Conservation (phyloP, 1,140 invertebrate species). For the Drosophila grimshawi region DNA sequence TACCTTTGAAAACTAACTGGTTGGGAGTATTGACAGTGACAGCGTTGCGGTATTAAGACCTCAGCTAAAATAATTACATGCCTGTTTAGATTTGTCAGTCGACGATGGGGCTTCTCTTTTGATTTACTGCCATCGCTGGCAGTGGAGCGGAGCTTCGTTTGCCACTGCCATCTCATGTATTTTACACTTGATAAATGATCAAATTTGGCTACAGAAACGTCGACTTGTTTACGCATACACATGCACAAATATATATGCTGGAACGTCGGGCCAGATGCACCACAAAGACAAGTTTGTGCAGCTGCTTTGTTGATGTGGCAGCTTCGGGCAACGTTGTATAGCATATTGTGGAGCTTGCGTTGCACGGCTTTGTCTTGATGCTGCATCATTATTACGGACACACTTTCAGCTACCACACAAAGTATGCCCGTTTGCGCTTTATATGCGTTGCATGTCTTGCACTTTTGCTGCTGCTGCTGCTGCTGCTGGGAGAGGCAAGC, state of each 20-base stretch:
- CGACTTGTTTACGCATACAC: slow-evolving; percentile 41
- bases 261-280: not conserved
- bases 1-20: slow-evolving; percentile 70
- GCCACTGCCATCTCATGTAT: slow-evolving; percentile 61
- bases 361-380: slow-evolving; percentile 59
- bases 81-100: slow-evolving; percentile 81
- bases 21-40: slow-evolving; percentile 61
- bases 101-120: slow-evolving; percentile 38
- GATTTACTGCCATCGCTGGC: slow-evolving; percentile 39
- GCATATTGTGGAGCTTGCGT: slow-evolving; percentile 38
- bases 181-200: slow-evolving; percentile 82
- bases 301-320: slow-evolving; percentile 44
- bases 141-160: slow-evolving; percentile 11
- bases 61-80: slow-evolving; percentile 82
- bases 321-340: slow-evolving; percentile 15
- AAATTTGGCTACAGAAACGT: slow-evolving; percentile 72
- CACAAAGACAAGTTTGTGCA: slow-evolving; percentile 35
- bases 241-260: not conserved
- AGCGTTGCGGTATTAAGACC: slow-evolving; percentile 73
- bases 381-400: slow-evolving; percentile 42
- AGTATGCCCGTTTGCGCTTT: slow-evolving; percentile 46
- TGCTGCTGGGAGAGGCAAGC: slow-evolving; percentile 48
- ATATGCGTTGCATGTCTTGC: slow-evolving; percentile 66
- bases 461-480: slow-evolving; percentile 43
- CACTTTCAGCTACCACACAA: slow-evolving; percentile 3